Percentiles rank a stretch among this genome's conserved stretches.
Evolutionary conservation across 2,797 vertebrate species (phyloP).

Genomic region (Gallirallus australis): DNA sequence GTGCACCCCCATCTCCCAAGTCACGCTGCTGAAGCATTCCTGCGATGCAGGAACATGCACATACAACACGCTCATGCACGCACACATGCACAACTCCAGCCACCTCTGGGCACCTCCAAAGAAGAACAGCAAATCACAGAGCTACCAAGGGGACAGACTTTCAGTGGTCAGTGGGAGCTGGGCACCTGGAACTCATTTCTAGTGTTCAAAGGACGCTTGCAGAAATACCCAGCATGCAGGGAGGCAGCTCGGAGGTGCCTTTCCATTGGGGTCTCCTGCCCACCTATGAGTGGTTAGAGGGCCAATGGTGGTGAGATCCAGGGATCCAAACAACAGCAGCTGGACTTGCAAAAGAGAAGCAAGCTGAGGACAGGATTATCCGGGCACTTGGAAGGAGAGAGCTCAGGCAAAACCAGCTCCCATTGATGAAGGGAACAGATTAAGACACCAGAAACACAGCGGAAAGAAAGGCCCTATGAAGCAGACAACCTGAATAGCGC

Average conservation of each 20-base stretch:
- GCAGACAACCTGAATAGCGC: background rate
- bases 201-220: background rate
- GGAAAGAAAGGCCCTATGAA: background rate
- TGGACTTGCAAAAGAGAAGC: background rate
- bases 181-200: background rate
- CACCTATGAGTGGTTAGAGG: background rate
- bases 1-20: background rate
- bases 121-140: background rate
- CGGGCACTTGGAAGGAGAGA: background rate
- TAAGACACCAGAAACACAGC: slow-evolving; percentile 22
- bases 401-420: slow-evolving; percentile 50
- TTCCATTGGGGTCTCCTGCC: background rate
- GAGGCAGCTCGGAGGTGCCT: background rate
- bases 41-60: background rate
- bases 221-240: rapidly evolving
- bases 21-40: background rate
- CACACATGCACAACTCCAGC: background rate
- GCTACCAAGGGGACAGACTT: background rate
- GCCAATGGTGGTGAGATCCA: background rate
- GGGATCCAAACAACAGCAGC: background rate
- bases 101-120: background rate
- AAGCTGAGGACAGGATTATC: background rate
- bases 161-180: slow-evolving; percentile 59
- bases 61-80: background rate
- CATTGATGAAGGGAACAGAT: slow-evolving; percentile 38